Evolutionary conservation across 2,113 vertebrate genomes (phyloP).

Genomic region (Uropsilus gracilis): DNA sequence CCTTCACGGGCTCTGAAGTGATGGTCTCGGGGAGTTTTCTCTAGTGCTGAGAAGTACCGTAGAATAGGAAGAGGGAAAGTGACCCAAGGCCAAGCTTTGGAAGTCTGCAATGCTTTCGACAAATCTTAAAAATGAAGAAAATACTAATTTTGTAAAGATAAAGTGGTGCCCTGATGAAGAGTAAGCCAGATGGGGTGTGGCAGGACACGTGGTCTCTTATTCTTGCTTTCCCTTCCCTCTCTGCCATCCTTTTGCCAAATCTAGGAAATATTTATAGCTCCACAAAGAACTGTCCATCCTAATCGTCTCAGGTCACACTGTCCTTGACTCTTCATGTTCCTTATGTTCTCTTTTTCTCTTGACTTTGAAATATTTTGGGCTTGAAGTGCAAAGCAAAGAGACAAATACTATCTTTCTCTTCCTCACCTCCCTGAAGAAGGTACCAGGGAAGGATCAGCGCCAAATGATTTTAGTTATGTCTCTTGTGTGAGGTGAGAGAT

Average conservation of each 20-base stretch:
- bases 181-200: rapidly evolving
- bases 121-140: background rate
- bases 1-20: background rate
- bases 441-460: background rate
- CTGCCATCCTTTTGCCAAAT: background rate
- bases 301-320: background rate
- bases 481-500: background rate
- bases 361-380: background rate
- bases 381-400: background rate
- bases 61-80: background rate
- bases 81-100: background rate
- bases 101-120: background rate
- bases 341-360: background rate
- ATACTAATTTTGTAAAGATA: no score
- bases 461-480: no score
- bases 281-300: background rate
- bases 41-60: background rate
- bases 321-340: background rate
- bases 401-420: background rate
- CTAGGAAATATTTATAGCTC: background rate
- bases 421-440: background rate
- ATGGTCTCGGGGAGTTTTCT: background rate
- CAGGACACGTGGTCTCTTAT: no score
- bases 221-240: background rate
- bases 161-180: no score